Base-by-base conservation (phyloP, 2,113 vertebrate genomes). In the Ranitomeya variabilis region DNA sequence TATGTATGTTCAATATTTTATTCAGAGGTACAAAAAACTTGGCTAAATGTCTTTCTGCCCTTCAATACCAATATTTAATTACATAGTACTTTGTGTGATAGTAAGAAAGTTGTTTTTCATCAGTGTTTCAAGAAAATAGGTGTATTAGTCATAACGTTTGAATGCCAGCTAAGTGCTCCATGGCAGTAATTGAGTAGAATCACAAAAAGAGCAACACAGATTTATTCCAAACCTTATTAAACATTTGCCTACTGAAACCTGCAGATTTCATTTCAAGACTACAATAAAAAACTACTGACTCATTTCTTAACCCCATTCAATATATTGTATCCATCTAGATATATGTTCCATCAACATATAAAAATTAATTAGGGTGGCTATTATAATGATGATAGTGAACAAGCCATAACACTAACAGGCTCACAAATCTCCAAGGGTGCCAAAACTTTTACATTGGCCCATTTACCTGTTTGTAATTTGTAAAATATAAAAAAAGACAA, bases 31-130 rank as follows among this genome's bases (percentile, higher is more conserved):
- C 16, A 54, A 79, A 52, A 79, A 52, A 77, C 21, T 15, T 21
- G 21, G 45, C n/a, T 78, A n/a, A 13, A n/a, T 78, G 19, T 54
- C 76, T 54, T 51, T 54, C 4, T 54, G 76, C 3, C 76, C 76
- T 78, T 21, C 12, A 15, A 7, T 21, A 57, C 45, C 76, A n/a
- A 78, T 11, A 78, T 78, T 78, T 54, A 74, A 78, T 78, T 12
- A 26, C 52, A 23, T 57, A 79, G 52, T 57, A 57, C 77, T 79
- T 26, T 23, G 13, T 21, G 11, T 14, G 19, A n/a, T 78, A 8
- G 76, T 57, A 79, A 57, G 77, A 19, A 79, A 79, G 52, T 55
- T 55, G 52, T 55, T 79, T 79, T 79, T 79, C 31, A 54, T 79
- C 52, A 79, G 77, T 26, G 21, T 57, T 57, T 57, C 52, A n/a